A percentile compares a stretch with the other conserved stretches of the same genome.
Evolutionary conservation across 2,888 invertebrate genomes (phyloP).

Genomic region (Subacronicta megacephala): DNA sequence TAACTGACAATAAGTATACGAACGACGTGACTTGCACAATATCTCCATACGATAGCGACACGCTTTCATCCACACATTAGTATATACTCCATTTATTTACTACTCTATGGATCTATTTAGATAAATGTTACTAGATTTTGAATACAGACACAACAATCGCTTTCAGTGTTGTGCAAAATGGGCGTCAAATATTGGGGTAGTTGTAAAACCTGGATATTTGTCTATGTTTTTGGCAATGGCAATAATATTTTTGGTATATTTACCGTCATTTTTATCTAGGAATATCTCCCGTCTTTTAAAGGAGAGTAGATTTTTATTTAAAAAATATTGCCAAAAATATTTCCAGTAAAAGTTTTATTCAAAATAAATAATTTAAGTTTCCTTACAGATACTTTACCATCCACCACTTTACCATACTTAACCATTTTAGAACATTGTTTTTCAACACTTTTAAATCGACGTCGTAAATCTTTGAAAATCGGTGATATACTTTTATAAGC

Average conservation of each 20-base stretch:
- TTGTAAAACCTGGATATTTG: constrained; percentile 8
- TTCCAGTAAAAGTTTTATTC: too few species aligned
- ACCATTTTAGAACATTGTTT: too few species aligned
- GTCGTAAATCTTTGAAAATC: too few species aligned
- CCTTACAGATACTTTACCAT: too few species aligned
- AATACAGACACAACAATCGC: constrained; percentile 19
- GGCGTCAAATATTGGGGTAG: constrained; percentile 23
- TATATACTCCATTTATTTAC: constrained; percentile 31
- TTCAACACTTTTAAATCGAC: too few species aligned
- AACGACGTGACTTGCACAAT: constrained; percentile 15
- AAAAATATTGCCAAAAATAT: neutral
- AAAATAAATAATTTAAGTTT: too few species aligned
- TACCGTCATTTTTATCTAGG: constrained; percentile 22
- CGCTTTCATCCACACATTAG: constrained; percentile 12
- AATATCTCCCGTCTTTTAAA: constrained; percentile 11
- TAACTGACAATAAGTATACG: neutral
- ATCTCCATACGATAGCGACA: neutral
- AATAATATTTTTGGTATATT: constrained; percentile 23
- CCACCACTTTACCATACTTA: too few species aligned
- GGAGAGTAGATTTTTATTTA: constrained; percentile 9
- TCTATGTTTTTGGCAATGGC: constrained; percentile 2
- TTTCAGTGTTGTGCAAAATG: constrained; percentile 13
- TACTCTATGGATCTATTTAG: constrained; percentile 29
- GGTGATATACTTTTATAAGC: too few species aligned
- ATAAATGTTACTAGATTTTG: constrained; percentile 17